phyloP scores from a whole-genome alignment of 2,888 invertebrate species.

The Hyalella azteca region DNA sequence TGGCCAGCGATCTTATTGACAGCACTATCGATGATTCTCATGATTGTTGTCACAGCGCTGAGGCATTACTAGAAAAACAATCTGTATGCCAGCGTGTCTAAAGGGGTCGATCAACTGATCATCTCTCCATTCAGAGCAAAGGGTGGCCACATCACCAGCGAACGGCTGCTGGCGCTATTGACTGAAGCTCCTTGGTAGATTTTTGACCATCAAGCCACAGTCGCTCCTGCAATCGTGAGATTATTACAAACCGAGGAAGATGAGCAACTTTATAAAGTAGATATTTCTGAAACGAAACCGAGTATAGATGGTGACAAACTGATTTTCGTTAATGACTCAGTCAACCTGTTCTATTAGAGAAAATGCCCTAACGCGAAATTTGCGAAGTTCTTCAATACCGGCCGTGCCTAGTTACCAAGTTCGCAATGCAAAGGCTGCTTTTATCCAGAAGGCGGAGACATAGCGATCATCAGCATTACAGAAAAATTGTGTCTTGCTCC shows the following conservation, averaged over 20 bases:
- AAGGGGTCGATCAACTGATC: background rate
- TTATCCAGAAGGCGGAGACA: background rate
- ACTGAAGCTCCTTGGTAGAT: background rate
- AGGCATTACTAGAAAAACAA: background rate
- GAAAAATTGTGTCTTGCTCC: slow-evolving; percentile 14
- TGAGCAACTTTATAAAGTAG: background rate
- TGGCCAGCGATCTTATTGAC: background rate
- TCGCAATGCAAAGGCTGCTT: background rate
- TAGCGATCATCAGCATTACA: background rate
- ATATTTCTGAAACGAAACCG: background rate
- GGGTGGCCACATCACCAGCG: background rate
- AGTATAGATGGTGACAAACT: background rate
- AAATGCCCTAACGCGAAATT: slow-evolving; percentile 6
- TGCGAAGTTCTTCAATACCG: background rate
- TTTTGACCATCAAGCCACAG: background rate
- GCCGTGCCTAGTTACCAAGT: background rate
- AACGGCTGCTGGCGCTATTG: background rate
- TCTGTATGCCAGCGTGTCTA: background rate
- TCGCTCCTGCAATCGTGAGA: background rate
- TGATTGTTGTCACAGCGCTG: background rate
- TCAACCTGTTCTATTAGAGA: background rate
- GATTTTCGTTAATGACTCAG: background rate
- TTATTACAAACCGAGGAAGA: background rate
- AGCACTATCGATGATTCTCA: background rate
- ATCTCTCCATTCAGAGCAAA: background rate